Conservation (phyloP, 2,888 invertebrate species). For the Hypena proboscidalis region DNA sequence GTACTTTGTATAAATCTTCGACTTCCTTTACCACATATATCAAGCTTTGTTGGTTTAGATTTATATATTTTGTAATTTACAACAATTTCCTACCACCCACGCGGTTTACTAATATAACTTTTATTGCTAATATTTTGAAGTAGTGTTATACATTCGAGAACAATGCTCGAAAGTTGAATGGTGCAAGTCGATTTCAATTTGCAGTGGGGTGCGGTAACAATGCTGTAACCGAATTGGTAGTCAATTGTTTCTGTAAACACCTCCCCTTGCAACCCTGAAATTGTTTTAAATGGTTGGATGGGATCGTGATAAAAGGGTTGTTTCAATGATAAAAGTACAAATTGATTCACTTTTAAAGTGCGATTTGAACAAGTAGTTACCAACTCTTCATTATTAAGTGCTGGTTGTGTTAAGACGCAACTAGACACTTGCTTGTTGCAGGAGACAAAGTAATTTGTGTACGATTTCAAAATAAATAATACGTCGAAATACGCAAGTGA, state of each 20-base stretch:
- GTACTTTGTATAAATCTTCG: constrained; percentile 10
- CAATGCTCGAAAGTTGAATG: constrained; percentile 53
- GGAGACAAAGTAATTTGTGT: too few relatives aligned
- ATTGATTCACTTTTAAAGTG: constrained; percentile 1
- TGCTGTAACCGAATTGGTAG: constrained; percentile 62
- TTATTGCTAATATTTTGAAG: constrained; percentile 1
- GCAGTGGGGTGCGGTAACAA: constrained; percentile 60
- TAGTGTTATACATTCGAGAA: constrained; percentile 18
- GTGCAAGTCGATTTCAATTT: constrained; percentile 74
- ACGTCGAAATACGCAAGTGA: too few relatives aligned
- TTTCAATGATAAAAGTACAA: not conserved
- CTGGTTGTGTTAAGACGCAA: too few relatives aligned
- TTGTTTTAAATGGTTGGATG: constrained; percentile 38
- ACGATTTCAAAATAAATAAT: too few relatives aligned
- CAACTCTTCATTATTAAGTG: too few relatives aligned
- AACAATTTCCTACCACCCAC: constrained; percentile 1
- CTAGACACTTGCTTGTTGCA: too few relatives aligned
- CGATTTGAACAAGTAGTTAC: constrained; percentile 6
- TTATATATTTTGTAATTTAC: constrained; percentile 1
- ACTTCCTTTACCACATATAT: constrained; percentile 14
- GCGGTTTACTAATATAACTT: not conserved
- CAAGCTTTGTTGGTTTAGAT: constrained; percentile 4
- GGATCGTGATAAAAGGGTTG: constrained; percentile 34
- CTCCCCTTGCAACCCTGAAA: constrained; percentile 50
- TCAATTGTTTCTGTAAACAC: constrained; percentile 74